phyloP scores from a whole-genome alignment of 2,113 vertebrate species.

The Vicugna pacos region DNA sequence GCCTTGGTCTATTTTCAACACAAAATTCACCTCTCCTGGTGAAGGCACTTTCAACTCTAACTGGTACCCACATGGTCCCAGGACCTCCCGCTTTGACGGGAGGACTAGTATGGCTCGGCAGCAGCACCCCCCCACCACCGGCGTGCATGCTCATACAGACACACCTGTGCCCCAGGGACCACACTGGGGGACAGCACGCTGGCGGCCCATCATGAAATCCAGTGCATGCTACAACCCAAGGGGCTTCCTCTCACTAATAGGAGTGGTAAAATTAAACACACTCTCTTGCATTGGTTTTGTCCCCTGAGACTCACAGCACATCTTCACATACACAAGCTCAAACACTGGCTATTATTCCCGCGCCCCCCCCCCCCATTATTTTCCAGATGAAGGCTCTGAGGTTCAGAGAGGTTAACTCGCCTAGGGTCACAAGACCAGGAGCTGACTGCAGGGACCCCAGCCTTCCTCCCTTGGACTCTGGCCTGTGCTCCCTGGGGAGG shows the following conservation, averaged over 20 bases:
- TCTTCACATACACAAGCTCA: not conserved
- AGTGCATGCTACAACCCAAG: not conserved
- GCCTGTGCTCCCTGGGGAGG: not conserved
- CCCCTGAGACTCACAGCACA: not conserved
- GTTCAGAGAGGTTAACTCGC: not conserved
- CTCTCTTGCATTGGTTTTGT: not conserved
- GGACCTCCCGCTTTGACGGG: not conserved
- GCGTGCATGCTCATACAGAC: not conserved
- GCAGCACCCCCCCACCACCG: rapidly evolving
- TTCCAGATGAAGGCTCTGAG: not conserved
- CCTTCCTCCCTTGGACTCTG: not conserved
- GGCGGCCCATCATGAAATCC: not conserved
- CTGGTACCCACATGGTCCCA: not conserved
- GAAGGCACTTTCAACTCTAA: not conserved
- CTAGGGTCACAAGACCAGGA: not conserved
- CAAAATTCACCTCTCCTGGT: not conserved
- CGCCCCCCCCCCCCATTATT: not conserved
- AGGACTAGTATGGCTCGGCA: not conserved
- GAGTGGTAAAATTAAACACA: not conserved
- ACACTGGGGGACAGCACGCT: not conserved
- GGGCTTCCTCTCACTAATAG: not conserved
- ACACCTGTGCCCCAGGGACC: not conserved
- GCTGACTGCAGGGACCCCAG: not conserved
- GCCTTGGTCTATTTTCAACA: not conserved
- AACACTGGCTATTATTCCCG: not conserved